Evolutionary conservation across 2,797 vertebrate genomes (phyloP), one percentile per base, ranked within the genome.

Genomic region (Peromyscus eremicus): DNA sequence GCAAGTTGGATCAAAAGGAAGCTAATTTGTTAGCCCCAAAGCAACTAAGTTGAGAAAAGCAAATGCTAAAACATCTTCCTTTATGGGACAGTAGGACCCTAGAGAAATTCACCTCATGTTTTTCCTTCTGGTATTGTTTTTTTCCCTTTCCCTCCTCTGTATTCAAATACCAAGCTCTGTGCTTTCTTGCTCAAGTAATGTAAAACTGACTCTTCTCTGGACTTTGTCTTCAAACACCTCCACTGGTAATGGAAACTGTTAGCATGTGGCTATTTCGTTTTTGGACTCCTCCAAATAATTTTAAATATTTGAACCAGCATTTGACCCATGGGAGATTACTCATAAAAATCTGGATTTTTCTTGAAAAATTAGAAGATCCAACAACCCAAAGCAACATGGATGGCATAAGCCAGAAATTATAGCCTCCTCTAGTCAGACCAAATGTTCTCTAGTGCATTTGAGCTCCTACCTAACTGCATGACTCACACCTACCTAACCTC

Each of bases 281-380:
- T 86, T 46, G 83, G 14, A 80, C 62, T 66, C 60, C 14, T 62
- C 57, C 52, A 43, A 81, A 29, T 71, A 27, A 90, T 94, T 87
- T 77, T 76, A 88, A 91, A 64, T 80, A 49, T 34, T 23, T 73
- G 27, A 97, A 85, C 37, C 89, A 91, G 46, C 37, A 68, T 52
- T 85, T 82, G 60, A 70, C 43, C 80, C 60, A 43, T 83, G 93
- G 32, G 64, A 92, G 52, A 88, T 29, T 40, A 81, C 32, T 62
- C 76, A 93, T 60, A 46, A 46, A 92, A 93, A 90, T n/a, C 64
- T 84, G 2, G 79, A 88, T 96, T 92, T 95, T 95, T 79, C 91
- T 89, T 96, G 29, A 81, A 95, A 97, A 97, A 86, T 91, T 52
- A 82, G 37, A 95, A 95, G 55, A 79, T 55, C 55, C 49, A 91